These are phyloP conservation scores for Mastomys natalensis DNA, from an alignment of 2,113 vertebrate genomes.

Conservation along the genomic window DNA sequence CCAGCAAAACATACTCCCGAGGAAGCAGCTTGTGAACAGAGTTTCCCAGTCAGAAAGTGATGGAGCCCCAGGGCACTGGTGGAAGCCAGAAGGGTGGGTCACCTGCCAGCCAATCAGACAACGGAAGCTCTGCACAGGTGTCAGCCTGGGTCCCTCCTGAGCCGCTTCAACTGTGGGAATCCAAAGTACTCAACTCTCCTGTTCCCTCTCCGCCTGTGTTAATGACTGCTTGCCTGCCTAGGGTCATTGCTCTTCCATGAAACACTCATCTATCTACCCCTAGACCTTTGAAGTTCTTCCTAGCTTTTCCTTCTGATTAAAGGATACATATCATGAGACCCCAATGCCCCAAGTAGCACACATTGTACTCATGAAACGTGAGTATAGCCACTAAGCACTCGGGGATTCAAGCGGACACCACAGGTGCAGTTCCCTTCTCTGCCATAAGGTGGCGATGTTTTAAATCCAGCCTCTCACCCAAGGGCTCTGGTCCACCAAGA, in stretches of 20 bases:
- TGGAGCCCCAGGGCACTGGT: too few species aligned
- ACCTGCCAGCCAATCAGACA: neutral
- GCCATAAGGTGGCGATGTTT: neutral
- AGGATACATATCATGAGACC: neutral
- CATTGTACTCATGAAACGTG: neutral
- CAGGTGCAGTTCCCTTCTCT: accelerated
- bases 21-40: accelerated
- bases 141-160: neutral
- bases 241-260: neutral
- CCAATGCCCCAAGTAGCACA: accelerated
- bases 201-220: neutral
- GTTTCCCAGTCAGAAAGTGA: neutral
- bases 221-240: neutral
- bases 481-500: neutral
- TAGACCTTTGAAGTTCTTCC: neutral
- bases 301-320: neutral
- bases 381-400: too few species aligned
- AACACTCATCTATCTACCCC: too few species aligned
- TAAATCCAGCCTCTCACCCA: neutral
- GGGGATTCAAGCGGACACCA: accelerated
- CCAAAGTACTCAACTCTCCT: accelerated
- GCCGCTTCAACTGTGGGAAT: accelerated
- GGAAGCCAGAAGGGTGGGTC: neutral
- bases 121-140: neutral
- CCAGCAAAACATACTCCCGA: neutral